These are phyloP conservation scores for Fragariocoptes setiger DNA, from an alignment of 1,140 invertebrate genomes.

Conservation along the genomic window DNA sequence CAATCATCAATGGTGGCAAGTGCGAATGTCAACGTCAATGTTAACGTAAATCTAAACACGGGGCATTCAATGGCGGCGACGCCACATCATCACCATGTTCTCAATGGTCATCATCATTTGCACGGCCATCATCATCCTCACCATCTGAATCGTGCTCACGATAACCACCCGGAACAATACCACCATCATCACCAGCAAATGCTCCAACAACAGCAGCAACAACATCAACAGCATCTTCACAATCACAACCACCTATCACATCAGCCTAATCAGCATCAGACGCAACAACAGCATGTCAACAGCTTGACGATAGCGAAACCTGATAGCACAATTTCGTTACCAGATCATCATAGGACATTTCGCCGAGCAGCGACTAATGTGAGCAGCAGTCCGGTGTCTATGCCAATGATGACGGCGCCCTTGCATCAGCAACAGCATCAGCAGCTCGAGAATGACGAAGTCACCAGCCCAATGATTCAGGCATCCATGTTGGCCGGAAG, in stretches of 20 bases:
- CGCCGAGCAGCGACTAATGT: not conserved
- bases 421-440: not conserved
- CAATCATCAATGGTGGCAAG: too few relatives aligned
- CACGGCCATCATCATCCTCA: not conserved
- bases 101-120: not conserved
- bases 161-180: not conserved
- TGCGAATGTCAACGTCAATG: too few relatives aligned
- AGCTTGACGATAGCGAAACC: not conserved
- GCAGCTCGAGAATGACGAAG: not conserved
- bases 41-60: too few relatives aligned
- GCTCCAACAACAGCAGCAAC: not conserved
- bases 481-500: slow-evolving; percentile 39
- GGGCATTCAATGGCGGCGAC: too few relatives aligned
- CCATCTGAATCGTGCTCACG: not conserved
- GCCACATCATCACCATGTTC: not conserved
- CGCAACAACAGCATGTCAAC: not conserved
- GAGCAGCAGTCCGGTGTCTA: not conserved
- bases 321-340: not conserved
- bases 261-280: not conserved
- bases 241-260: slow-evolving; percentile 1
- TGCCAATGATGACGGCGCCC: not conserved
- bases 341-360: not conserved
- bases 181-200: not conserved
- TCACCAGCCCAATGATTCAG: slow-evolving; percentile 25
- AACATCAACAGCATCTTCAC: not conserved